Conservation (phyloP, 2,113 vertebrate genomes). For the Sardina pilchardus region DNA sequence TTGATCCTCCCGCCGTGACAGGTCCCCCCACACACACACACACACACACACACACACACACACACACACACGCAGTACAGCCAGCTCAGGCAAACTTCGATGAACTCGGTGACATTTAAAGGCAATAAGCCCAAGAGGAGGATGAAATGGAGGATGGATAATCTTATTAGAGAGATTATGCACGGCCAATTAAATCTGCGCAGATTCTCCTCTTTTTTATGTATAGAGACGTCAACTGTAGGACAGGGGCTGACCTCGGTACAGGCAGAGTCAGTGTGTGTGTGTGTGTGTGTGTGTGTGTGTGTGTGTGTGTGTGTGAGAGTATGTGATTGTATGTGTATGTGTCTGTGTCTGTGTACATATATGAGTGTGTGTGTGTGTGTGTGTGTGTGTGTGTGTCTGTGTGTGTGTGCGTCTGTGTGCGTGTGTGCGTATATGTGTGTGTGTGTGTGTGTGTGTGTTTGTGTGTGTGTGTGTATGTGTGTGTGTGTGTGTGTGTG, state of each 20-base stretch:
- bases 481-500: constrained; percentile 11
- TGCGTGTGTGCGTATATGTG: not conserved
- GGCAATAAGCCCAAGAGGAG: constrained; percentile 29
- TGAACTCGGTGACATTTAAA: constrained; percentile 52
- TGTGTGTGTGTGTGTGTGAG: constrained; percentile 3
- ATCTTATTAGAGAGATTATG: constrained; percentile 67
- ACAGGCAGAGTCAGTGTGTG: not conserved
- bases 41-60: no score
- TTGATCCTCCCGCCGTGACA: no score
- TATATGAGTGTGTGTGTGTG: not conserved
- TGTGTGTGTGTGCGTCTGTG: constrained; percentile 1
- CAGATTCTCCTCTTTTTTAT: constrained; percentile 37
- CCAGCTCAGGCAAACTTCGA: not conserved
- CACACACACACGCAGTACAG: no score
- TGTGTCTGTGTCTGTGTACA: not conserved
- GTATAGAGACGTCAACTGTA: constrained; percentile 46
- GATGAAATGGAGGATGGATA: constrained; percentile 62
- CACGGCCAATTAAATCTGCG: constrained; percentile 59
- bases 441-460: constrained; percentile 11
- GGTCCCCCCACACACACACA: no score
- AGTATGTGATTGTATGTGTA: not conserved
- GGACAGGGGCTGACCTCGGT: constrained; percentile 56
- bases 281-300: constrained; percentile 16
- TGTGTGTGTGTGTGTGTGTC: not conserved
- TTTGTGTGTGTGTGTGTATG: constrained; percentile 13